Evolutionary conservation across 2,888 invertebrate species (phyloP).

Genomic region (Lithophane leautieri): DNA sequence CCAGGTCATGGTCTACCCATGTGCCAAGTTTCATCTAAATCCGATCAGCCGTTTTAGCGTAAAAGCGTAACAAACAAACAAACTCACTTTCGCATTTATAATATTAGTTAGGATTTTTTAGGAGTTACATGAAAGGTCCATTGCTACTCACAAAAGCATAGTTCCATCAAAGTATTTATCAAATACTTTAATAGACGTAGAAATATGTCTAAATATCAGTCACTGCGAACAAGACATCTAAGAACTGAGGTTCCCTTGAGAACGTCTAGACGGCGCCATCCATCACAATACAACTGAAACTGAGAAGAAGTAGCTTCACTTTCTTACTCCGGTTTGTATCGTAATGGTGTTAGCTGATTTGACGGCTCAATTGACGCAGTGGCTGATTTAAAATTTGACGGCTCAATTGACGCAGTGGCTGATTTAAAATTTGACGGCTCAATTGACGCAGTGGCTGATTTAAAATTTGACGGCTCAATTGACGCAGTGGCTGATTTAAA

Average conservation of each 20-base stretch:
- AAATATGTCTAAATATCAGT: slow-evolving; percentile 19
- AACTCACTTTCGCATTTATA: too few relatives aligned
- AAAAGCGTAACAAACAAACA: too few relatives aligned
- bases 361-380: slow-evolving; percentile 12
- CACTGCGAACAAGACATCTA: neutral
- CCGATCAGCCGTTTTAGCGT: too few relatives aligned
- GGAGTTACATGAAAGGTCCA: too few relatives aligned
- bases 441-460: slow-evolving; percentile 1
- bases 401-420: neutral
- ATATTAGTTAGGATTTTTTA: too few relatives aligned
- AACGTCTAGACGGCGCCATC: slow-evolving; percentile 50
- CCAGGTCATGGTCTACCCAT: too few relatives aligned
- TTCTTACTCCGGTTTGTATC: neutral
- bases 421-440: slow-evolving; percentile 10
- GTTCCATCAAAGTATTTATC: neutral
- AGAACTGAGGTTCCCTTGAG: slow-evolving; percentile 37
- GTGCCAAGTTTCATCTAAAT: too few relatives aligned
- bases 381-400: slow-evolving; percentile 4
- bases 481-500: neutral
- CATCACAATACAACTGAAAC: slow-evolving; percentile 34
- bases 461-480: slow-evolving; percentile 21
- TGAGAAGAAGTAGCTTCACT: slow-evolving; percentile 23
- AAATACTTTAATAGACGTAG: neutral
- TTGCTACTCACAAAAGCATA: neutral
- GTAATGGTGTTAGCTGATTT: neutral